Base-by-base conservation (phyloP, 53 echinoderm and acorn worm species). In the Henricia sp. region DNA sequence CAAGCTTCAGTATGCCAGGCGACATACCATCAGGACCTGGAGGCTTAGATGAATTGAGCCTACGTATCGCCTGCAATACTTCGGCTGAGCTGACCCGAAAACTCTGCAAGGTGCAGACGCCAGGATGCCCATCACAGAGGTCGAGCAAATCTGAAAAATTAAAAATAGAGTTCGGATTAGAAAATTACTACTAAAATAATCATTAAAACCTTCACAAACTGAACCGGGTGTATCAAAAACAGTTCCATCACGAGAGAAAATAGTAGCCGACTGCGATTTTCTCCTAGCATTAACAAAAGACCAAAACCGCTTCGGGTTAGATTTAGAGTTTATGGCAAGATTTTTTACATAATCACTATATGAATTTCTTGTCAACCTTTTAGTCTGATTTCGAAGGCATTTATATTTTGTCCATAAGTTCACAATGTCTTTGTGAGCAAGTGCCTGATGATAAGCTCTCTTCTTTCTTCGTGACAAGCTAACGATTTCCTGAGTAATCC, bases 341-440 rank as follows among this genome's bases (percentile, higher is more conserved):
- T 13, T 59, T 25, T 59, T 27, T 4, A 59, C 27, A 43, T 42
- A 69, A 20, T 69, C 70, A 69, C 25, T 69, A 20, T 69, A 69
- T n/a, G 70, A 39, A 24, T 41, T 69, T 26, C 26, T 69, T 23
- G 26, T 14, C 39, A 40, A 42, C 24, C n/a, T 13, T 43, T 69
- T 69, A 69, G 44, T 25, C 6, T 42, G 70, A 26, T 25, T 8
- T 25, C 70, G 0, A 1, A 69, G 26, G 25, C 3, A 3, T 24
- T 69, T 69, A 14, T 69, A 69, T n/a, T 69, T 69, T 21, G n/a
- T 69, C 70, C 70, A 69, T 40, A 69, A 43, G 43, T 69, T 69
- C 17, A 19, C 26, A 69, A 43, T 69, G 43, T 69, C 26, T 24
- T 69, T 69, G 44, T 43, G 20, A 19, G 20, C 46, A 8, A 43